phyloP scores from a whole-genome alignment of 2,888 invertebrate genomes.

The Watsonalla cultraria region DNA sequence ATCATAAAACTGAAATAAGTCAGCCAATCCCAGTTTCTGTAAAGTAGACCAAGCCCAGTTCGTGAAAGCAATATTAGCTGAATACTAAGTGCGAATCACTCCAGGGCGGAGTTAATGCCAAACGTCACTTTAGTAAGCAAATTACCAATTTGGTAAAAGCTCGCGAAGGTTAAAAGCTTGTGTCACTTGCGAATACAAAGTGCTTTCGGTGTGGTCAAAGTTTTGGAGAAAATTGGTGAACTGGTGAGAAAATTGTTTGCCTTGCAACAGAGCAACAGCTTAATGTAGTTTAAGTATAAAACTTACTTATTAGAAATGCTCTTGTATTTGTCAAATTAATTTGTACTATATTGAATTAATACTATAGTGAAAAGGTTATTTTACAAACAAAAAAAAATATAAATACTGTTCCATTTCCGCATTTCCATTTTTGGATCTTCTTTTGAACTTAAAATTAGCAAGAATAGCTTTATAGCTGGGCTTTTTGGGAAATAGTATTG shows the following conservation, averaged over 20 bases:
- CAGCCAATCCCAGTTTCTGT: neutral
- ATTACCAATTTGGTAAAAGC: conserved; percentile 55
- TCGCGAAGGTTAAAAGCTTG: conserved; percentile 45
- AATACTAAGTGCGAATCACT: conserved; percentile 10
- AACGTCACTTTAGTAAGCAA: conserved; percentile 31
- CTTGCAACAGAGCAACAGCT: too few species aligned
- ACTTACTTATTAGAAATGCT: too few species aligned
- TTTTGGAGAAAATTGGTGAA: neutral
- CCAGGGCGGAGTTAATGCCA: conserved; percentile 28
- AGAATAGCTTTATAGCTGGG: too few species aligned
- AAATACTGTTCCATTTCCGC: too few species aligned
- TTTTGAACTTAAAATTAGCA: too few species aligned
- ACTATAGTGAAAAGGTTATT: too few species aligned
- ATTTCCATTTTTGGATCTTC: too few species aligned
- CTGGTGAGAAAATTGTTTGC: neutral
- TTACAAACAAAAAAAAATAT: too few species aligned
- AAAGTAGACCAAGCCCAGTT: neutral
- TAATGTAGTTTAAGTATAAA: too few species aligned
- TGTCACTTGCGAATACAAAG: conserved; percentile 14
- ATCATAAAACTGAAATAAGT: neutral
- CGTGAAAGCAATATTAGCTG: neutral
- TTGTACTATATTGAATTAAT: too few species aligned
- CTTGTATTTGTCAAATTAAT: too few species aligned
- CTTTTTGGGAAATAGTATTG: neutral
- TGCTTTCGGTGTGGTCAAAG: conserved; percentile 12